Conservation (phyloP, 1,140 invertebrate species). For the Eumaeus atala region DNA sequence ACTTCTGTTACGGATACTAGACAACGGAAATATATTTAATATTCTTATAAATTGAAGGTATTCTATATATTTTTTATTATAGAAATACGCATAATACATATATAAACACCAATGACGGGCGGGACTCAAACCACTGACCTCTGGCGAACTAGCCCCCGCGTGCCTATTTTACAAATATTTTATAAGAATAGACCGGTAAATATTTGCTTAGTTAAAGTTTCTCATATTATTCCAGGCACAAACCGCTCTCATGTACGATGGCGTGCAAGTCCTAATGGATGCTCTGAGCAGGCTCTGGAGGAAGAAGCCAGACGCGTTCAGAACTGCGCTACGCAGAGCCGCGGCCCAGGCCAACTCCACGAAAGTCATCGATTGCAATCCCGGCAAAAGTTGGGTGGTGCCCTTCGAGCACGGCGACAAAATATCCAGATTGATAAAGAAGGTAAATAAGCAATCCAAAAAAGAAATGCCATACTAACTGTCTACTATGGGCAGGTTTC, state of each 20-base stretch:
- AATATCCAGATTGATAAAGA: constrained; percentile 89
- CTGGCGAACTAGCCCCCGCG: too few relatives aligned
- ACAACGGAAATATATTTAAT: too few relatives aligned
- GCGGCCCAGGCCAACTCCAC: constrained; percentile 78
- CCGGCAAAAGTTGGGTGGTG: constrained; percentile 85
- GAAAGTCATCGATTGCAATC: constrained; percentile 87
- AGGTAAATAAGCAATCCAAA: constrained; percentile 80
- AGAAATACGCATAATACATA: too few relatives aligned
- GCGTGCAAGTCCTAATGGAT: constrained; percentile 92
- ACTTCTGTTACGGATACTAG: too few relatives aligned
- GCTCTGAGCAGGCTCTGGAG: constrained; percentile 89
- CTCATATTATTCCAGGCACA: constrained; percentile 77
- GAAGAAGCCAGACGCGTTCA: constrained; percentile 88
- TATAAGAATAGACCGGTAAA: too few relatives aligned
- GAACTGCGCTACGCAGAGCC: constrained; percentile 80
- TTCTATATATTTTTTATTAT: too few relatives aligned
- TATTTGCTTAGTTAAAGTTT: neutral
- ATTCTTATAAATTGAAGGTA: too few relatives aligned
- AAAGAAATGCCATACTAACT: neutral
- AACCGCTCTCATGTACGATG: constrained; percentile 95
- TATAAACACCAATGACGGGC: too few relatives aligned
- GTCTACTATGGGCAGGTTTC: too few relatives aligned
- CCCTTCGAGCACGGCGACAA: constrained; percentile 93
- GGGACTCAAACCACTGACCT: too few relatives aligned
- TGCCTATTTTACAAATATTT: too few relatives aligned